Conservation (phyloP, 1,140 invertebrate species). For the Caenorhabditis remanei region DNA sequence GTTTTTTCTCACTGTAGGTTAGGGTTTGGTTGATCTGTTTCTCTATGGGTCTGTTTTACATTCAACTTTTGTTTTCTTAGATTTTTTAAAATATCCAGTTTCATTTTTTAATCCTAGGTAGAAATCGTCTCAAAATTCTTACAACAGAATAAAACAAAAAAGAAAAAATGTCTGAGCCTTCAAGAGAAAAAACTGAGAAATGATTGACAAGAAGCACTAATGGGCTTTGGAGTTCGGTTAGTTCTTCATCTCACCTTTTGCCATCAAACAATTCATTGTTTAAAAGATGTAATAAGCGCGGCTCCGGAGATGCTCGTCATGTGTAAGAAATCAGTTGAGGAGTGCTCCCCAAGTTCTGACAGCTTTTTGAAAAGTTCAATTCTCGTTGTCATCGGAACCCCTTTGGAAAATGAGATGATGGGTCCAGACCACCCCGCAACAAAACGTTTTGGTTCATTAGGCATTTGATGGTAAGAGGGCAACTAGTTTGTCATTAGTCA, state of each 20-base stretch:
- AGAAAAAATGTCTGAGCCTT: too few relatives aligned
- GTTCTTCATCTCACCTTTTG: constrained; percentile 42
- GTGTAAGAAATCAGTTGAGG: constrained; percentile 44
- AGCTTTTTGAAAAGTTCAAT: constrained; percentile 34
- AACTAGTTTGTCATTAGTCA: neutral
- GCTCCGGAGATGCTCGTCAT: neutral
- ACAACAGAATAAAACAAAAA: too few relatives aligned
- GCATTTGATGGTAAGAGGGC: neutral
- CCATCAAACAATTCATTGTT: constrained; percentile 56
- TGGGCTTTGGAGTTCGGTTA: neutral
- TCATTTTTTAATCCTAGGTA: too few relatives aligned
- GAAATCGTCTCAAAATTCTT: too few relatives aligned
- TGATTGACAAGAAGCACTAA: constrained; percentile 3
- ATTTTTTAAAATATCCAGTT: too few relatives aligned
- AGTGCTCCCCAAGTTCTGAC: constrained; percentile 29
- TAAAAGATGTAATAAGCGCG: constrained; percentile 54
- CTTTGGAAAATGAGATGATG: neutral
- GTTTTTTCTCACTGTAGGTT: neutral
- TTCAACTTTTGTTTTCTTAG: too few relatives aligned
- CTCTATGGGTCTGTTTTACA: too few relatives aligned
- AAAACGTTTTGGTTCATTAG: constrained; percentile 1
- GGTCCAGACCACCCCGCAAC: neutral
- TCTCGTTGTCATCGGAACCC: neutral
- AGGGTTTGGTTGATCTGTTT: neutral
- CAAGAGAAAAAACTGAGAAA: neutral